Percentiles rank a stretch among this genome's conserved stretches.
Evolutionary conservation across 2,113 vertebrate species (phyloP).

Genomic region (Puntigrus tetrazona): DNA sequence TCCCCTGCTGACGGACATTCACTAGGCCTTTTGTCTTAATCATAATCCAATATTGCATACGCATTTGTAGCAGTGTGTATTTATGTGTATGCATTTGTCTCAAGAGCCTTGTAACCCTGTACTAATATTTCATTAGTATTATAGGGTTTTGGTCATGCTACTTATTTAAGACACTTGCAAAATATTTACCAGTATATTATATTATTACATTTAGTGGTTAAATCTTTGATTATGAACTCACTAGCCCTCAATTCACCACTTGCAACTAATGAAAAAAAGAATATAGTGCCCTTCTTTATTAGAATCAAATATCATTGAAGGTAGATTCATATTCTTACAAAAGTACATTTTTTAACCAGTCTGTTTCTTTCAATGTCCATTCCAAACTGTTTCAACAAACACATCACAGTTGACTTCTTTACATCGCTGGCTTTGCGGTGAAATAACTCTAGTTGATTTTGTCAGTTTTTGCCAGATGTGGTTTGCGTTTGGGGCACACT

Average conservation of each 20-base stretch:
- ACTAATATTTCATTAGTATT: background rate
- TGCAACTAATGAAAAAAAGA: background rate
- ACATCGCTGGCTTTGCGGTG: background rate
- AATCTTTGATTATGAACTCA: background rate
- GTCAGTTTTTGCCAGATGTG: background rate
- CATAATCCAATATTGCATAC: background rate
- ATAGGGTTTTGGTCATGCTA: background rate
- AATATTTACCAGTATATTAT: background rate
- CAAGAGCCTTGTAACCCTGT: background rate
- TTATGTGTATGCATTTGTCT: background rate
- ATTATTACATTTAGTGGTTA: background rate
- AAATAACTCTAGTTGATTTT: constrained; percentile 5
- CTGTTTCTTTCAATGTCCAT: background rate
- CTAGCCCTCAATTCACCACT: background rate
- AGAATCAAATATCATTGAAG: background rate
- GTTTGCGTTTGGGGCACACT: constrained; percentile 14
- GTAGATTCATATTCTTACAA: background rate
- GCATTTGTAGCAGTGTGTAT: background rate
- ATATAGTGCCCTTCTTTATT: background rate
- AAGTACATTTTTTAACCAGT: background rate
- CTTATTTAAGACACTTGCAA: background rate
- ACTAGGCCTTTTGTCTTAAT: constrained; percentile 25
- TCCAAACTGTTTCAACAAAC: constrained; percentile 11
- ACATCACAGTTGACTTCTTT: background rate
- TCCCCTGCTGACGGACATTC: constrained; percentile 14